Conservation (phyloP, 2,888 invertebrate species). For the Endomychus coccineus region DNA sequence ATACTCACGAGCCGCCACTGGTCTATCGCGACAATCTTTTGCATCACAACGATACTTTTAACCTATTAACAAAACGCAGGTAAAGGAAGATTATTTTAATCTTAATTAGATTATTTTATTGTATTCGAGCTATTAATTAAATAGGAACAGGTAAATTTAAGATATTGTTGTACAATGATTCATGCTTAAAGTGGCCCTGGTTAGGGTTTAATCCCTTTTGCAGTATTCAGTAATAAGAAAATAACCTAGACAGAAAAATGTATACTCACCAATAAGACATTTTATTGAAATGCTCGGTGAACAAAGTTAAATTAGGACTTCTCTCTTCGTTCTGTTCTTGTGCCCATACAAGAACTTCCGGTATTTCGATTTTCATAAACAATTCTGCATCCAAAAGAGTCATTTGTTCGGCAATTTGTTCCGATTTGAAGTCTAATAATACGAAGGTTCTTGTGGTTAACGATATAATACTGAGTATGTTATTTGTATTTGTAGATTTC, state of each 20-base stretch:
- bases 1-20: too few relatives aligned
- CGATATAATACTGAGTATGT: conserved; percentile 30
- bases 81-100: too few relatives aligned
- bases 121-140: too few relatives aligned
- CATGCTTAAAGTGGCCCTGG: too few relatives aligned
- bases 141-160: too few relatives aligned
- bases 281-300: conserved; percentile 99
- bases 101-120: too few relatives aligned
- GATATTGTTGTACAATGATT: too few relatives aligned
- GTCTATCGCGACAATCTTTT: too few relatives aligned
- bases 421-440: conserved; percentile 86
- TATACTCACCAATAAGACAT: conserved; percentile 86
- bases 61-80: too few relatives aligned
- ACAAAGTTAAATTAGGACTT: conserved; percentile 91
- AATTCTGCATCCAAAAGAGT: conserved; percentile 91
- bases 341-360: conserved; percentile 95
- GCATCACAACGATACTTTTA: too few relatives aligned
- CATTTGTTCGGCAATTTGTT: conserved; percentile 97
- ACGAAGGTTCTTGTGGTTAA: conserved; percentile 48
- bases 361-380: conserved; percentile 93
- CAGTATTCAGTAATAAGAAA: too few relatives aligned
- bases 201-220: too few relatives aligned
- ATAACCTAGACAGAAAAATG: conserved; percentile 1
- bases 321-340: conserved; percentile 95
- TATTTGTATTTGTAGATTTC: conserved; percentile 22